phyloP scores from a whole-genome alignment of 2,888 invertebrate species.

The Megaustenia siamemsis region DNA sequence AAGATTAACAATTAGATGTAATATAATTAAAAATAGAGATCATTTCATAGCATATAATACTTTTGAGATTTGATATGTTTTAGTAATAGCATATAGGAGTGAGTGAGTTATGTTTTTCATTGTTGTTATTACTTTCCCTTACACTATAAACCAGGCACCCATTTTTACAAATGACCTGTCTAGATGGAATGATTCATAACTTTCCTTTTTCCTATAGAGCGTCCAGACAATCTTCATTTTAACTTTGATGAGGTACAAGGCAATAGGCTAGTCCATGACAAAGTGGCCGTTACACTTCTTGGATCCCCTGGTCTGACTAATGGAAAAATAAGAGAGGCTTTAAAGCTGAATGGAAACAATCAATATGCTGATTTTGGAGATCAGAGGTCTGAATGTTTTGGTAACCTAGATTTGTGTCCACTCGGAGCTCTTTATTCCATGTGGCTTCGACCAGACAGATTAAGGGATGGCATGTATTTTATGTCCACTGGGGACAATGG shows the following conservation, averaged over 20 bases:
- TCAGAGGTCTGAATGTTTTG: conserved; percentile 66
- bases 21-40: too few relatives aligned
- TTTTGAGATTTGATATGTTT: too few relatives aligned
- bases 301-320: conserved; percentile 64
- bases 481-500: conserved; percentile 74
- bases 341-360: conserved; percentile 63
- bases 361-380: conserved; percentile 69
- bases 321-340: conserved; percentile 69
- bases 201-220: conserved; percentile 60
- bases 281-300: conserved; percentile 60
- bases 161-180: too few relatives aligned
- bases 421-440: conserved; percentile 69
- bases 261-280: conserved; percentile 62
- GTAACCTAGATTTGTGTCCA: conserved; percentile 71
- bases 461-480: conserved; percentile 59
- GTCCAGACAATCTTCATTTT: conserved; percentile 69
- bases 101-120: too few relatives aligned
- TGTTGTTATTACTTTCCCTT: too few relatives aligned
- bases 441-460: conserved; percentile 68
- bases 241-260: conserved; percentile 68
- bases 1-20: too few relatives aligned
- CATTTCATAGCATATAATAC: too few relatives aligned
- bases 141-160: too few relatives aligned
- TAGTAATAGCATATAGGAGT: too few relatives aligned
- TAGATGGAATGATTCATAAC: background rate